Percentiles rank a stretch among this genome's conserved stretches.
Evolutionary conservation across 1,140 invertebrate genomes (phyloP).

Genomic region (Drosophila melanica): DNA sequence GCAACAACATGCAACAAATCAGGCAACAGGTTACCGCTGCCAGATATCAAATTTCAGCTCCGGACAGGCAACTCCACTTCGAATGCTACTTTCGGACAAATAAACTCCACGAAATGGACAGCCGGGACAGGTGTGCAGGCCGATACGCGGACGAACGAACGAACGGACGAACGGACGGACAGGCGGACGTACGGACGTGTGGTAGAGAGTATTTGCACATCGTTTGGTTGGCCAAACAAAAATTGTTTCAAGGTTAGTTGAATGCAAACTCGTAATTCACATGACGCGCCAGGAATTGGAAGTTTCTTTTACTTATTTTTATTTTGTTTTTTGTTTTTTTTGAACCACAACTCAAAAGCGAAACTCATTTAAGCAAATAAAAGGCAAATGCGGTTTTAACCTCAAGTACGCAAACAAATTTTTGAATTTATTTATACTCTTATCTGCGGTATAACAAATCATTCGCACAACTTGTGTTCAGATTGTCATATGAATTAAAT

Average conservation of each 20-base stretch:
- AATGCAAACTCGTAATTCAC: slow-evolving; percentile 44
- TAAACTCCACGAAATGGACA: slow-evolving; percentile 5
- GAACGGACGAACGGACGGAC: too few species aligned
- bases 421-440: slow-evolving; percentile 3
- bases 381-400: slow-evolving; percentile 19
- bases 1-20: slow-evolving; percentile 53
- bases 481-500: background rate
- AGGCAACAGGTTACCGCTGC: slow-evolving; percentile 49
- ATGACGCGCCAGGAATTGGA: slow-evolving; percentile 44
- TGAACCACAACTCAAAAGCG: slow-evolving; percentile 36
- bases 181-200: too few species aligned
- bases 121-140: background rate
- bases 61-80: slow-evolving; percentile 29
- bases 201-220: background rate
- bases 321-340: slow-evolving; percentile 7
- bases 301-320: slow-evolving; percentile 24
- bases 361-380: slow-evolving; percentile 53
- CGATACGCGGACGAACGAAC: too few species aligned
- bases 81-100: slow-evolving; percentile 25
- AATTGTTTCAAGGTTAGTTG: slow-evolving; percentile 53
- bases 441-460: background rate
- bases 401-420: slow-evolving; percentile 19
- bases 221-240: slow-evolving; percentile 32
- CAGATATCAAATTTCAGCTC: slow-evolving; percentile 53
- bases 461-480: background rate